Conservation (phyloP, 2,888 invertebrate species). For the Andrena fulva region DNA sequence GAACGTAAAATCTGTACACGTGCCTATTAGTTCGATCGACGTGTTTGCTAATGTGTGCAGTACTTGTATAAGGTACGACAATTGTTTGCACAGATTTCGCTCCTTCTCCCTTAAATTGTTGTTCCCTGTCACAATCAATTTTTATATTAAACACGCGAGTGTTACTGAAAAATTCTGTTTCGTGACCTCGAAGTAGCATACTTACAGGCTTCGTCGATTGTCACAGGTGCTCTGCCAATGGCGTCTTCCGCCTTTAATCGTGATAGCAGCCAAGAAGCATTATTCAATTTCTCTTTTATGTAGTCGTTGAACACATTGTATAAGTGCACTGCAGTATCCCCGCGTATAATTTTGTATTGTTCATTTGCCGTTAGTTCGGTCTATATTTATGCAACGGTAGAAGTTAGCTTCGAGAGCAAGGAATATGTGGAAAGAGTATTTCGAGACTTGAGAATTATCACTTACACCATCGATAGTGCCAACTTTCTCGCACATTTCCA, state of each 20-base stretch:
- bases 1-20: conserved; percentile 86
- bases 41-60: conserved; percentile 86
- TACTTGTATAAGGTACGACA: conserved; percentile 86
- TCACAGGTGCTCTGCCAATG: conserved; percentile 66
- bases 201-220: conserved; percentile 73
- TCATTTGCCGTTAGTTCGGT: conserved; percentile 50
- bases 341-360: conserved; percentile 81
- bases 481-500: conserved; percentile 83
- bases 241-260: conserved; percentile 80
- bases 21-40: conserved; percentile 85
- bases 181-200: conserved; percentile 22
- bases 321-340: conserved; percentile 80
- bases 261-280: conserved; percentile 77
- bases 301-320: conserved; percentile 82
- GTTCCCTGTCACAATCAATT: conserved; percentile 11
- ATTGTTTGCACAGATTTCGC: conserved; percentile 87
- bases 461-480: conserved; percentile 85
- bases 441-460: conserved; percentile 18
- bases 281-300: conserved; percentile 81
- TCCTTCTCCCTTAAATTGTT: conserved; percentile 85
- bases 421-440: background rate
- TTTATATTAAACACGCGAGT: background rate
- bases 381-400: conserved; percentile 46
- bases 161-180: background rate
- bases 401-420: background rate